phyloP scores from a whole-genome alignment of 2,888 invertebrate species.

The Aromia moschata region DNA sequence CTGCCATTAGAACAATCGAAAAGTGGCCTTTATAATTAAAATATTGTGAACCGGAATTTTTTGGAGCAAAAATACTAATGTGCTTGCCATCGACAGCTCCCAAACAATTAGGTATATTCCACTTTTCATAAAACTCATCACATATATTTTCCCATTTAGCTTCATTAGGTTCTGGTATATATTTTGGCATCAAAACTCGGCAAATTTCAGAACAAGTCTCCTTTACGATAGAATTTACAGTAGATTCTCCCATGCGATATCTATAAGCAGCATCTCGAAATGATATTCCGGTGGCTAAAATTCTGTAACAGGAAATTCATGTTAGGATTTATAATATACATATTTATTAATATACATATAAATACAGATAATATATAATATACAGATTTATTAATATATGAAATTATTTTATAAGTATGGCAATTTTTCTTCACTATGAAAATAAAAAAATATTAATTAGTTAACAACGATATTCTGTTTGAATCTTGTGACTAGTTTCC shows the following conservation, averaged over 20 bases:
- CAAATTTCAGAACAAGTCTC: constrained; percentile 6
- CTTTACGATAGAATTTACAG: constrained; percentile 1
- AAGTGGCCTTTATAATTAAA: background rate
- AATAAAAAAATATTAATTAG: too few species aligned
- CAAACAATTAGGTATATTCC: background rate
- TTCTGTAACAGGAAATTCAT: constrained; percentile 5
- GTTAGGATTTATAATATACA: too few species aligned
- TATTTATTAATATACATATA: too few species aligned
- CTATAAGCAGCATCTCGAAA: constrained; percentile 6
- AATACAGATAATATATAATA: too few species aligned
- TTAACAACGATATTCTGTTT: background rate
- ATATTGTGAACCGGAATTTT: constrained; percentile 2
- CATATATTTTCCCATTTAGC: constrained; percentile 3
- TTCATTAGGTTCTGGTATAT: constrained; percentile 1
- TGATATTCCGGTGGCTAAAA: background rate
- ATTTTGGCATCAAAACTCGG: constrained; percentile 4
- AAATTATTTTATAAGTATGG: too few species aligned
- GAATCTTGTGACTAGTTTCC: background rate
- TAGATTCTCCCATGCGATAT: constrained; percentile 5
- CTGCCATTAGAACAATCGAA: background rate
- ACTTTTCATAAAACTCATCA: background rate
- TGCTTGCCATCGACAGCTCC: background rate
- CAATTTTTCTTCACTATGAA: too few species aligned
- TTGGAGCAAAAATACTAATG: background rate
- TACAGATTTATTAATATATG: too few species aligned